Base-by-base conservation (phyloP, 2,888 invertebrate species). In the Tolmerus cingulatus region DNA sequence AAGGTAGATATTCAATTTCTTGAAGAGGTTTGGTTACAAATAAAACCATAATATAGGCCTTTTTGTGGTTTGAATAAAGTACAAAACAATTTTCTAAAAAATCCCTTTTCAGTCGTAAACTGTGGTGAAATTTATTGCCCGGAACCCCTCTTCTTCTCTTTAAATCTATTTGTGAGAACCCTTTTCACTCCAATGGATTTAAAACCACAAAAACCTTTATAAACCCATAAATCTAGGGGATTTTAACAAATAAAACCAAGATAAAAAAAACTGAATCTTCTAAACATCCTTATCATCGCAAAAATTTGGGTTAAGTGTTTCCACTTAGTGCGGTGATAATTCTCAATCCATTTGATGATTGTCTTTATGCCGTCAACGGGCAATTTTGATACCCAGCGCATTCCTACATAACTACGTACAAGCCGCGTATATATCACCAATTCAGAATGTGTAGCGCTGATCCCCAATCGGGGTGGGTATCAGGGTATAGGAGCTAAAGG, bases 301-400 rank as follows among this genome's bases (percentile, higher is more conserved):
- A 43, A 85, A 85, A 85, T 85, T 74, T 85, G 85, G 85, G 85
- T 85, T 85, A 85, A 85, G 85, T 85, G 74, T 85, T 85, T 74
- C 85, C 74, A 74, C 85, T 85, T 85, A 74, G 85, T 74, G 34
- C n/a, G 85, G 74, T 74, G 85, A 85, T 85, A 85, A 85, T 74
- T 85, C 85, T 74, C 85, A 74, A 85, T 85, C 85, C 85, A 85
- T 85, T 85, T 85, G 85, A 85, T 85, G 85, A 85, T 85, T 85
- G 85, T 85, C 85, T 85, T 85, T 85, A 74, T 74, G 74, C 74
- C 85, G 85, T 74, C 85, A 85, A 85, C 85, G 85, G 85, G 85
- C 74, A 74, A 85, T 85, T 85, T 74, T 74, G 85, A 74, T 85
- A 85, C 34, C 85, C 85, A 9, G 74, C 85, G 46, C 40, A 74